These are phyloP conservation scores for Philhelius pedissequus DNA, from an alignment of 2,888 invertebrate genomes.

Conservation along the genomic window DNA sequence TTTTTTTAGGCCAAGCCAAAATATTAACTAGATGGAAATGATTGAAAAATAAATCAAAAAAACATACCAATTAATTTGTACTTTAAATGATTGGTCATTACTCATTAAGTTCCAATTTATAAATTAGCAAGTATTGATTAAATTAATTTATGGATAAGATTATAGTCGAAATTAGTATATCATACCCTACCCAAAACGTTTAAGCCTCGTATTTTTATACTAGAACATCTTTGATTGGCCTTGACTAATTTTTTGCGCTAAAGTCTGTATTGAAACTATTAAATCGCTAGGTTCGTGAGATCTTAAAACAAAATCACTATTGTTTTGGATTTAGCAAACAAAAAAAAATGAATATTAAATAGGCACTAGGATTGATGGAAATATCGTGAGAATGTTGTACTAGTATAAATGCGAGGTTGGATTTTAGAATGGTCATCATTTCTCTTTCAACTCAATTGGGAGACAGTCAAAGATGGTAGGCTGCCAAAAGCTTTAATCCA, in stretches of 20 bases:
- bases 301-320: constrained; percentile 22
- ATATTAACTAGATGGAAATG: background rate
- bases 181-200: background rate
- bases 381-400: background rate
- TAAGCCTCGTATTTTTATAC: background rate
- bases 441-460: constrained; percentile 36
- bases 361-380: background rate
- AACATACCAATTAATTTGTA: background rate
- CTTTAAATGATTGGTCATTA: background rate
- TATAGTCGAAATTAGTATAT: background rate
- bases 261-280: constrained; percentile 18
- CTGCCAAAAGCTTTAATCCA: background rate
- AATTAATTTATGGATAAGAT: background rate
- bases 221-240: constrained; percentile 29
- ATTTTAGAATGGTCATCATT: constrained; percentile 34
- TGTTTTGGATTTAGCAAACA: background rate
- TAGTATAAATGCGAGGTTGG: constrained; percentile 48
- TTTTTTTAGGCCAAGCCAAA: background rate
- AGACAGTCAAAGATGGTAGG: constrained; percentile 55
- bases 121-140: background rate
- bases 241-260: constrained; percentile 11
- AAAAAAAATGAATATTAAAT: constrained; percentile 40
- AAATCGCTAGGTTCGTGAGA: constrained; percentile 18
- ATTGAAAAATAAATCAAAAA: background rate
- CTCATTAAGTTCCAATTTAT: background rate